Conservation (phyloP, 2,888 invertebrate species). For the Parnassius mnemosyne region DNA sequence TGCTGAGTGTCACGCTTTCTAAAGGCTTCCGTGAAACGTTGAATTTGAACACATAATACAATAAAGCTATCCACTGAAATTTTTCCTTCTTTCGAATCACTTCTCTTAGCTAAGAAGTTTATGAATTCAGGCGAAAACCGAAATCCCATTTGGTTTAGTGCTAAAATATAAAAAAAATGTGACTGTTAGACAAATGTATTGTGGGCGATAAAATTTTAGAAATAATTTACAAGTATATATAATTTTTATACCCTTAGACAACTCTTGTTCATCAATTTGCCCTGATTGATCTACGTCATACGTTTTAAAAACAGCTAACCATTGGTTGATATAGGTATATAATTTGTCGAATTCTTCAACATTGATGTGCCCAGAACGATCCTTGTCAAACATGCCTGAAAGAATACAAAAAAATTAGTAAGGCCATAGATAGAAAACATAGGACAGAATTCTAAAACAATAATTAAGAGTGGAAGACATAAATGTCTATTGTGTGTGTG, state of each 20-base stretch:
- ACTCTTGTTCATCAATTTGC: slow-evolving; percentile 89
- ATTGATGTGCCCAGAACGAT: slow-evolving; percentile 91
- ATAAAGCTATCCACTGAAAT: slow-evolving; percentile 94
- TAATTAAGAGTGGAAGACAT: too few species aligned
- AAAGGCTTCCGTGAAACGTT: slow-evolving; percentile 94
- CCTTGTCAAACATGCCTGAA: slow-evolving; percentile 93
- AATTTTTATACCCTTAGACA: slow-evolving; percentile 82
- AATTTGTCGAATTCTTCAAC: slow-evolving; percentile 91
- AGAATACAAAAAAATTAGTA: slow-evolving; percentile 28
- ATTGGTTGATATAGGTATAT: slow-evolving; percentile 93
- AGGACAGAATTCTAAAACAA: too few species aligned
- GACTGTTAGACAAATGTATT: background rate
- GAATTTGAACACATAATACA: slow-evolving; percentile 92
- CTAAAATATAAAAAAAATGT: slow-evolving; percentile 66
- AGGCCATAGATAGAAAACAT: too few species aligned
- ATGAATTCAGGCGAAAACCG: slow-evolving; percentile 89
- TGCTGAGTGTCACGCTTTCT: slow-evolving; percentile 87
- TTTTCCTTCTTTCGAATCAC: slow-evolving; percentile 82
- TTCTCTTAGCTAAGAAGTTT: slow-evolving; percentile 84
- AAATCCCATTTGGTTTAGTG: slow-evolving; percentile 94
- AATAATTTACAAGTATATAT: background rate
- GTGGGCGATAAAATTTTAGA: too few species aligned
- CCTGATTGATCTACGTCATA: slow-evolving; percentile 94
- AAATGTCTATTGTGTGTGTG: too few species aligned
- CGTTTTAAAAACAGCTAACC: slow-evolving; percentile 91